Base-by-base conservation (phyloP, 2,113 vertebrate genomes). In the Trachemys scripta region DNA sequence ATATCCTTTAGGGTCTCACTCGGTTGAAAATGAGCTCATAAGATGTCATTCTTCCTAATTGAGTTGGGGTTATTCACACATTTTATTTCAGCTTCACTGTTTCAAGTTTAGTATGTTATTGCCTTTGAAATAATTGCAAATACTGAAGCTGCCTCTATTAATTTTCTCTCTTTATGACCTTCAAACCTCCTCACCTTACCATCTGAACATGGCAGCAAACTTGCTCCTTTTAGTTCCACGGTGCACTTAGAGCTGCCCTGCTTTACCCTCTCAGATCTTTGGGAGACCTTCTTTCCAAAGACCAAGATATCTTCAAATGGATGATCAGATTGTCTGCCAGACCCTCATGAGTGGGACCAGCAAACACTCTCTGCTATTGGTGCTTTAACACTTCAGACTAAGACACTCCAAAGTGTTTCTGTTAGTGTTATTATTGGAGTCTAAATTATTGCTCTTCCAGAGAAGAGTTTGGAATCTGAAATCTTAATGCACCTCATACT, bases 331-430 rank as follows among this genome's bases (percentile, higher is more conserved):
- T 0, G 0, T 19, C 19, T n/a, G 65, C 57, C 86, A 79, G 50
- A 49, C 0, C 0, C 0, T 1, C 4, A 56, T 29, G 10, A 27
- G 3, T 17, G 42, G n/a, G 90, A 90, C 0, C 2, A 0, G 80
- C 29, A 75, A 42, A 35, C 0, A 0, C 11, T 85, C 22, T 27
- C 65, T 49, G 22, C 51, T 76, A 12, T 19, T 79, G 49, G 14
- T 38, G 82, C 51, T 35, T 84, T 7, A 57, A 3, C 1, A 1
- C 29, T 79, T 50, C 53, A 29, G 86, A 29, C 13, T 38, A 69
- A 83, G 54, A 87, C 38, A 11, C 8, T 85, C 76, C 62, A 31
- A 54, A 96, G 45, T 65, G 50, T 80, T 86, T 69, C 65, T 86
- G 51, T 31, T 53, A 5, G 53, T 93, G 80, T 47, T 2, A 0